Evolutionary conservation across 2,797 vertebrate genomes (phyloP).

Genomic region (Naso thynnoides): DNA sequence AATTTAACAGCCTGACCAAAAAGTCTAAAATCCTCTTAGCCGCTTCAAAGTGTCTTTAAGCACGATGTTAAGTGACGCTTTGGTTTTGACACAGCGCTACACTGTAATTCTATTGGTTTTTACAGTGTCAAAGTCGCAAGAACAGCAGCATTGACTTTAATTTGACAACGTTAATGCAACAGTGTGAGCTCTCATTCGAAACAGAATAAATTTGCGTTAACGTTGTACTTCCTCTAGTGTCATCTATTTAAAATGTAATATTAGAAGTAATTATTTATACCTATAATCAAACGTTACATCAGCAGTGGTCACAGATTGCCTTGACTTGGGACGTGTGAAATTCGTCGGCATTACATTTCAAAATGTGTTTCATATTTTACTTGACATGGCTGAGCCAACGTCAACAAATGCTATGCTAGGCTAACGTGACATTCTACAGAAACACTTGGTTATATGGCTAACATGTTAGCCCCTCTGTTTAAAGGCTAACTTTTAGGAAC

Average conservation of each 20-base stretch:
- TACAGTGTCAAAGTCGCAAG: neutral
- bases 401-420: neutral
- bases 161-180: neutral
- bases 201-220: neutral
- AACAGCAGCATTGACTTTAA: no score
- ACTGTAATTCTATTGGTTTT: no score
- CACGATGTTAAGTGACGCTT: neutral
- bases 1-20: conserved; percentile 21
- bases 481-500: neutral
- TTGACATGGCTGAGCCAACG: neutral
- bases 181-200: no score
- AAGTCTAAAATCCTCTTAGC: conserved; percentile 13
- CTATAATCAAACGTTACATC: no score
- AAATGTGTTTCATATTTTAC: neutral
- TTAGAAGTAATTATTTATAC: no score
- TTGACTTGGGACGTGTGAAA: neutral
- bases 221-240: neutral
- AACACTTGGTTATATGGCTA: neutral
- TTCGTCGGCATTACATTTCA: neutral
- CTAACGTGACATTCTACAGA: neutral
- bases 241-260: neutral
- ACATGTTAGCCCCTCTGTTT: neutral
- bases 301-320: neutral
- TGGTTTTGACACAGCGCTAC: neutral
- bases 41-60: neutral